A percentile compares a stretch with the other conserved stretches of the same genome.
Conservation (phyloP, 2,888 invertebrate genomes). For the Acanthosepion lycidas region DNA sequence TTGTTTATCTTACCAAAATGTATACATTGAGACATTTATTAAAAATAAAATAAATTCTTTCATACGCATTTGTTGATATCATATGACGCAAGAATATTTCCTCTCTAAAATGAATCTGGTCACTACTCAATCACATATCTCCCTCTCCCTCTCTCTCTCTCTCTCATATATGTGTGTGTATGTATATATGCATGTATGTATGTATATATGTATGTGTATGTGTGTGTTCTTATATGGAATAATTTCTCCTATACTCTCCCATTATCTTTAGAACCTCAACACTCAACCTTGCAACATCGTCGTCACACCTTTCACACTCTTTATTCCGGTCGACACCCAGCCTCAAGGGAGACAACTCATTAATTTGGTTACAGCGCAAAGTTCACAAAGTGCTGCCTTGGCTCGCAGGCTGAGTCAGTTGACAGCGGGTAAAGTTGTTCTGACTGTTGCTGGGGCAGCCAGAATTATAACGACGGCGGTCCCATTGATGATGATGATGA, state of each 20-base stretch:
- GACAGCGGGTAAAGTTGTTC: neutral
- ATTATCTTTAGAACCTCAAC: neutral
- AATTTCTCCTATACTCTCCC: no score
- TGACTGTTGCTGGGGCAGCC: neutral
- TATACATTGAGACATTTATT: no score
- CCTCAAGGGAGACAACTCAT: constrained; percentile 18
- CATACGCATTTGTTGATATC: no score
- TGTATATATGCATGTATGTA: neutral
- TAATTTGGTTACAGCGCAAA: constrained; percentile 4
- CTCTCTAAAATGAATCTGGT: no score
- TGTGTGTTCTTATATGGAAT: neutral
- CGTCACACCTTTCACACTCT: neutral
- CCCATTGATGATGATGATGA: neutral
- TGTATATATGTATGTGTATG: neutral
- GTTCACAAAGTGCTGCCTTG: neutral
- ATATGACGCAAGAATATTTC: no score
- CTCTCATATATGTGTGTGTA: neutral
- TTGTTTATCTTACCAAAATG: no score
- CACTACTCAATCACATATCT: no score
- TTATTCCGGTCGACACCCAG: neutral
- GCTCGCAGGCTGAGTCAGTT: neutral
- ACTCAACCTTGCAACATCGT: neutral
- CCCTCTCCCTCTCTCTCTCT: no score
- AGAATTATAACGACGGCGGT: neutral
- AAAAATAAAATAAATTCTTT: no score